Base-by-base conservation (phyloP, 2,797 vertebrate species). In the Morelia viridis region DNA sequence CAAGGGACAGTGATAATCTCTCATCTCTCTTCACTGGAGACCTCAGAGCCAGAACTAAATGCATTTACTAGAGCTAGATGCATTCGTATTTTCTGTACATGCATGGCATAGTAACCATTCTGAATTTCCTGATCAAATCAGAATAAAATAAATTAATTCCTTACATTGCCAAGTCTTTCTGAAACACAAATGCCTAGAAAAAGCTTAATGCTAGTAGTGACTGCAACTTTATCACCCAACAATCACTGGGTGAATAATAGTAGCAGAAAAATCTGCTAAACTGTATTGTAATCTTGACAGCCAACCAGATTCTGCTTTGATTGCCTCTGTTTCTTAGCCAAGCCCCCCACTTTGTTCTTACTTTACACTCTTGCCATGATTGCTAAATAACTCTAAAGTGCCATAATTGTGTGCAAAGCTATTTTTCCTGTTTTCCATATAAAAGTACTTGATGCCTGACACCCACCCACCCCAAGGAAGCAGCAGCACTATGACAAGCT, bases 381-480 rank as follows among this genome's bases (percentile, higher is more conserved):
- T 84, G 24, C n/a, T 85, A 57, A 94, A 93, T 94, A 96, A 97
- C 93, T 80, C 90, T 84, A 94, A 93, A 92, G 91, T 95, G 95
- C 96, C 94, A 97, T 95, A 95, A 94, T 60, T 91, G 92, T 88
- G 94, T 95, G 93, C 46, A 89, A 28, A 0, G 93, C 96, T 97
- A 96, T 85, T 96, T 95, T 95, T 87, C 92, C 89, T 96, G 94
- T 94, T 93, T 96, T 97, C 95, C 95, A 96, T 93, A 95, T 93
- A 92, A 96, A 96, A 95, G 92, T 85, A 1, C n/a, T 68, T 31
- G 13, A 68, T 24, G 0, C 96, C 95, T 95, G 92, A 97, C 13
- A 68, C 13, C 15, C n/a, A 68, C 65, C 5, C 65, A 68, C 5
- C 95, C 96, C 87, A 17, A 89, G 11, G 95, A 96, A 94, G 95